Evolutionary conservation across 1,140 invertebrate species (phyloP).

Genomic region (Bombus breviceps): DNA sequence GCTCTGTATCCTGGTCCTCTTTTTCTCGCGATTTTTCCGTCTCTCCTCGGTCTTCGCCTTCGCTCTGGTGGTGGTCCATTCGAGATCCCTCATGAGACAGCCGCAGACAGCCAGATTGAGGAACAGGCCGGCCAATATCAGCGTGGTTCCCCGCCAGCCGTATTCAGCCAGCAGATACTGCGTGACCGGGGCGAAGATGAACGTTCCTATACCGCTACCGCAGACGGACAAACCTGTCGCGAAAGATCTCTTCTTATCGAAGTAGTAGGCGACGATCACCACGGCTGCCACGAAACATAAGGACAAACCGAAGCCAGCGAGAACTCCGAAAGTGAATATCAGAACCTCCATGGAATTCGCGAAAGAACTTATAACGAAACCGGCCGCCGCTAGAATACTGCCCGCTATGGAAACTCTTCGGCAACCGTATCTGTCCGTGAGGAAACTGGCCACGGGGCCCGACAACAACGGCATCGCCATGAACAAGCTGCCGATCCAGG

Average conservation of each 20-base stretch:
- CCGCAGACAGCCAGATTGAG: slow-evolving; percentile 95
- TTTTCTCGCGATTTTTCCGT: slow-evolving; percentile 84
- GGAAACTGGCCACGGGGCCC: slow-evolving; percentile 93
- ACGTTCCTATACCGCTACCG: slow-evolving; percentile 94
- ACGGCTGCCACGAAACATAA: slow-evolving; percentile 94
- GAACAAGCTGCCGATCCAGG: slow-evolving; percentile 94
- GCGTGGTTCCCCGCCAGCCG: slow-evolving; percentile 92
- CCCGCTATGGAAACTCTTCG: slow-evolving; percentile 91
- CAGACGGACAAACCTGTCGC: slow-evolving; percentile 97
- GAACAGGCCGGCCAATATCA: slow-evolving; percentile 92
- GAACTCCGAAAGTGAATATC: slow-evolving; percentile 92
- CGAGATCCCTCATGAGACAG: slow-evolving; percentile 91
- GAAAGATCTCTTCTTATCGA: slow-evolving; percentile 94
- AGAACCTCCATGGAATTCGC: slow-evolving; percentile 90
- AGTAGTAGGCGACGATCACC: slow-evolving; percentile 98
- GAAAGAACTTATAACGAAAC: slow-evolving; percentile 92
- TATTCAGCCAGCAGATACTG: slow-evolving; percentile 90
- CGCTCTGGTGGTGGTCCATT: slow-evolving; percentile 86
- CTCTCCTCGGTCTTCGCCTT: slow-evolving; percentile 86
- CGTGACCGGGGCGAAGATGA: slow-evolving; percentile 95
- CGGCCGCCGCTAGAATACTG: slow-evolving; percentile 88
- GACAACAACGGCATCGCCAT: slow-evolving; percentile 95
- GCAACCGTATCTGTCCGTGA: slow-evolving; percentile 94
- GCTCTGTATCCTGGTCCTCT: slow-evolving; percentile 84
- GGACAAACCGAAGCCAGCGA: slow-evolving; percentile 93